These are phyloP conservation scores for Crepidodera aurea DNA, from an alignment of 2,888 invertebrate species.

Conservation along the genomic window DNA sequence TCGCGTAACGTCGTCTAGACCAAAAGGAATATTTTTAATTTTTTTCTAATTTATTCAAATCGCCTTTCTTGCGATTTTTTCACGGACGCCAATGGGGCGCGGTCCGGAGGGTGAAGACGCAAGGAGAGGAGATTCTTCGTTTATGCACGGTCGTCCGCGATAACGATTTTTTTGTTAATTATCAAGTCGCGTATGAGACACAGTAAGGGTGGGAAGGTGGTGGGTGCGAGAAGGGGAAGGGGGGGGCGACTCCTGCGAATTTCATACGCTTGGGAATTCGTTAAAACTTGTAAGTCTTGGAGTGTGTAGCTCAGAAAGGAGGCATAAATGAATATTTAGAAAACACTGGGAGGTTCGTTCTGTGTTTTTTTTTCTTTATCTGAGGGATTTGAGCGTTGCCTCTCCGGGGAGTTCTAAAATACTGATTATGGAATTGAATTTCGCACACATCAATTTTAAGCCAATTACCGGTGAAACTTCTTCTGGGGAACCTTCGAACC, in stretches of 20 bases:
- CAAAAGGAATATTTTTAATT: too few relatives aligned
- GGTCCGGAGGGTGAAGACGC: conserved; percentile 48
- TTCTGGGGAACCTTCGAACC: neutral
- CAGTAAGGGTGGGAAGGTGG: conserved; percentile 42
- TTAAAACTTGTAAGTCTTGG: conserved; percentile 44
- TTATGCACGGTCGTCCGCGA: conserved; percentile 63
- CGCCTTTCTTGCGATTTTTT: neutral
- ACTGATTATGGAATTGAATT: conserved; percentile 22
- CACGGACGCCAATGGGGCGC: neutral
- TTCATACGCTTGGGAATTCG: conserved; percentile 45
- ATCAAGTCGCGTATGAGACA: conserved; percentile 63
- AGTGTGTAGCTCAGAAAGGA: conserved; percentile 38
- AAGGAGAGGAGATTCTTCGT: conserved; percentile 59
- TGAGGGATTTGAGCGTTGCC: conserved; percentile 11
- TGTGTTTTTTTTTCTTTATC: conserved; percentile 17
- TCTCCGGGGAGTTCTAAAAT: conserved; percentile 14
- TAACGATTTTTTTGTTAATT: conserved; percentile 64
- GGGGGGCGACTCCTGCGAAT: conserved; percentile 37
- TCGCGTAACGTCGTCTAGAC: too few relatives aligned
- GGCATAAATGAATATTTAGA: conserved; percentile 45
- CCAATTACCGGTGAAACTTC: conserved; percentile 6
- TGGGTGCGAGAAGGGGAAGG: conserved; percentile 20
- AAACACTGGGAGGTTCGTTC: conserved; percentile 32
- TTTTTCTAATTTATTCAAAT: too few relatives aligned
- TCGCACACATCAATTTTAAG: conserved; percentile 8